Percentiles rank a stretch among this genome's conserved stretches.
Evolutionary conservation across 2,888 invertebrate species (phyloP).

Genomic region (Endotricha flammealis): DNA sequence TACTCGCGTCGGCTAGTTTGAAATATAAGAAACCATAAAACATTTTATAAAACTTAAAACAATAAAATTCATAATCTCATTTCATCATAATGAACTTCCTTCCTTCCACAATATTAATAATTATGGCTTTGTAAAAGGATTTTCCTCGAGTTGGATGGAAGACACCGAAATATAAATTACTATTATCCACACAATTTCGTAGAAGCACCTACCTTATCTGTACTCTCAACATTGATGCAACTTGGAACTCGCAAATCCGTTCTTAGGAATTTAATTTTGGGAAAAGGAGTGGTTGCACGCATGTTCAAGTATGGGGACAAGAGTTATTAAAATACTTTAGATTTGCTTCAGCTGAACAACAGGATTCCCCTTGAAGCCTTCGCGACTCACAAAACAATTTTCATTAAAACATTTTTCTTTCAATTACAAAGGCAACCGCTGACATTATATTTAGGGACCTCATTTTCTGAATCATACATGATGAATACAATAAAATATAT

Average conservation of each 20-base stretch:
- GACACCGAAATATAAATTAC: too few relatives aligned
- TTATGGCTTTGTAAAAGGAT: too few relatives aligned
- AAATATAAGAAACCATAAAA: too few relatives aligned
- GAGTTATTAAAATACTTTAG: slow-evolving; percentile 57
- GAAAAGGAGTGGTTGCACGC: slow-evolving; percentile 22
- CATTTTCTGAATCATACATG: neutral
- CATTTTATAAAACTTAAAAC: too few relatives aligned
- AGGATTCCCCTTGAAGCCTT: slow-evolving; percentile 23
- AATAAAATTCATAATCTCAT: too few relatives aligned
- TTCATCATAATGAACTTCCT: too few relatives aligned
- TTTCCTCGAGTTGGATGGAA: too few relatives aligned
- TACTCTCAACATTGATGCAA: neutral
- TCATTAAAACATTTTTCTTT: slow-evolving; percentile 38
- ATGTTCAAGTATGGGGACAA: slow-evolving; percentile 31
- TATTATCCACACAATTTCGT: too few relatives aligned
- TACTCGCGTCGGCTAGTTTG: too few relatives aligned
- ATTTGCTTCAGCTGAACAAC: slow-evolving; percentile 28
- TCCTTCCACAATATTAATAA: too few relatives aligned
- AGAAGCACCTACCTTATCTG: too few relatives aligned
- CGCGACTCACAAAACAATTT: slow-evolving; percentile 39
- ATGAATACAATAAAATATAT: too few relatives aligned
- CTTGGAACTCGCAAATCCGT: slow-evolving; percentile 17
- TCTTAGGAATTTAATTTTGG: slow-evolving; percentile 37
- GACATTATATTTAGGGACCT: neutral
- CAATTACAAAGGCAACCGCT: slow-evolving; percentile 18